Conservation (phyloP, 2,113 vertebrate species). For the Kryptolebias marmoratus region DNA sequence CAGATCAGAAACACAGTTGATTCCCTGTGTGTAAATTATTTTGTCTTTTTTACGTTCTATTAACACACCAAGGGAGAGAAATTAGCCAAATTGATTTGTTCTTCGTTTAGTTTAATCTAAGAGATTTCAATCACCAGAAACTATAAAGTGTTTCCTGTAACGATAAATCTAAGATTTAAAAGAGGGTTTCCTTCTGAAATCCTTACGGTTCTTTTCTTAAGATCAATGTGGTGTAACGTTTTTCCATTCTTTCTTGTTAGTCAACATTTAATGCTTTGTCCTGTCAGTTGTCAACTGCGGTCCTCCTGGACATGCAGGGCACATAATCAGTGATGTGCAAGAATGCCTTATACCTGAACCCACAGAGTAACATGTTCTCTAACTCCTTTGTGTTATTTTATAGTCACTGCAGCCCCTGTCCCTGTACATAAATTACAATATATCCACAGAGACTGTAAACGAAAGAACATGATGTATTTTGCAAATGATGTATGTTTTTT, state of each 20-base stretch:
- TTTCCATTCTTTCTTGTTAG: slow-evolving; percentile 20
- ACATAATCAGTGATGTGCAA: slow-evolving; percentile 57
- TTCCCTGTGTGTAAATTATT: slow-evolving; percentile 9
- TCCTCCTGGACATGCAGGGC: slow-evolving; percentile 41
- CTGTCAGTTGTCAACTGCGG: slow-evolving; percentile 31
- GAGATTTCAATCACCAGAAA: background rate
- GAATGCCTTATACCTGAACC: slow-evolving; percentile 70
- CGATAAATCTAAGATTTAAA: slow-evolving; percentile 5
- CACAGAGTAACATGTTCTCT: slow-evolving; percentile 43
- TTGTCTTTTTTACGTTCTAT: background rate
- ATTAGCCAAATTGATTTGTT: slow-evolving; percentile 6
- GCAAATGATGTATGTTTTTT: slow-evolving; percentile 70
- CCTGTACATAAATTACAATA: slow-evolving; percentile 72
- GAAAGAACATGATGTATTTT: slow-evolving; percentile 77
- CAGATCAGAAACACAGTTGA: slow-evolving; percentile 14
- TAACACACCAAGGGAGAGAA: slow-evolving; percentile 16
- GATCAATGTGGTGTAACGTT: slow-evolving; percentile 6
- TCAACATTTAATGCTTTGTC: slow-evolving; percentile 27
- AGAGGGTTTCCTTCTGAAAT: slow-evolving; percentile 6
- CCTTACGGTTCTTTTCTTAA: slow-evolving; percentile 16
- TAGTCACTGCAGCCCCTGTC: slow-evolving; percentile 46
- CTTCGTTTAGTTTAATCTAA: background rate
- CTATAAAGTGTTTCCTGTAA: background rate
- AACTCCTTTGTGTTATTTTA: slow-evolving; percentile 36
- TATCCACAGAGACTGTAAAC: slow-evolving; percentile 64